Conservation (phyloP, 2,888 invertebrate genomes). For the Cheilosia pagana region DNA sequence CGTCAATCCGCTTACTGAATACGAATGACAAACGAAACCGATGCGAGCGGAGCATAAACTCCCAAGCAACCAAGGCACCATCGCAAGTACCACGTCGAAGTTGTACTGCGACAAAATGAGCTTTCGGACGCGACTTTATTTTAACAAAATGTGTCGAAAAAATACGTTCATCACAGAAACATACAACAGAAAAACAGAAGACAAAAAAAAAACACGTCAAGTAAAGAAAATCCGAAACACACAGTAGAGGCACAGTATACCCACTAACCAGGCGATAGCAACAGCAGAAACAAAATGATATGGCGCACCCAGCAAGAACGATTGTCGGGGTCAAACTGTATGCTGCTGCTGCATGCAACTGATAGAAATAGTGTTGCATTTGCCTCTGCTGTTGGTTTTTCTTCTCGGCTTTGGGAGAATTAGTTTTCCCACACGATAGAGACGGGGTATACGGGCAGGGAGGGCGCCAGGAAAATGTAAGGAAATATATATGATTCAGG, state of each 20-base stretch:
- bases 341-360: slow-evolving; percentile 69
- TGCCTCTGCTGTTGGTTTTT: slow-evolving; percentile 29
- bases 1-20: slow-evolving; percentile 67
- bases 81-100: slow-evolving; percentile 71
- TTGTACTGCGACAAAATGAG: slow-evolving; percentile 74
- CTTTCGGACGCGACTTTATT: slow-evolving; percentile 74
- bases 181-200: slow-evolving; percentile 16
- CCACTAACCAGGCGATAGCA: slow-evolving; percentile 1
- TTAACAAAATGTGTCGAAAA: slow-evolving; percentile 69
- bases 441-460: background rate
- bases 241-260: slow-evolving; percentile 22
- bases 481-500: slow-evolving; percentile 52
- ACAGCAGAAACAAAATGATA: slow-evolving; percentile 48
- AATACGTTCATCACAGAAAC: slow-evolving; percentile 35
- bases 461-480: slow-evolving; percentile 13
- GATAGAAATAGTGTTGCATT: slow-evolving; percentile 63
- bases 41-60: slow-evolving; percentile 62
- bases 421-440: slow-evolving; percentile 21
- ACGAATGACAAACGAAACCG: slow-evolving; percentile 70
- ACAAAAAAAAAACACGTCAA: slow-evolving; percentile 28
- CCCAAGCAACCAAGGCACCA: slow-evolving; percentile 39
- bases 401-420: slow-evolving; percentile 39
- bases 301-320: slow-evolving; percentile 70
- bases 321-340: slow-evolving; percentile 71
- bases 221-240: slow-evolving; percentile 41